Conservation (phyloP, 2,888 invertebrate species). For the Philereme vetulata region DNA sequence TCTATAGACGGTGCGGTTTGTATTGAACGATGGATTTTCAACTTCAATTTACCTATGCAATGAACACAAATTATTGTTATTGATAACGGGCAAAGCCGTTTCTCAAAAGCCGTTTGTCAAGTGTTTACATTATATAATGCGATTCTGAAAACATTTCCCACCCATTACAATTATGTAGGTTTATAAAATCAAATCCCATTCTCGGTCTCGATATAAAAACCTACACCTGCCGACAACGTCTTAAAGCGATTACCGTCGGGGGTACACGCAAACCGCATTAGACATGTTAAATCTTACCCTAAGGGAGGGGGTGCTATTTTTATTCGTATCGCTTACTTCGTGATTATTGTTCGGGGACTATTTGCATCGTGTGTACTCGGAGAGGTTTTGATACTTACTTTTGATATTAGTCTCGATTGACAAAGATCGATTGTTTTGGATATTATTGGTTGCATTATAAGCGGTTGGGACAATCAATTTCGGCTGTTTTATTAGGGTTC, state of each 20-base stretch:
- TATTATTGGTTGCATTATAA: no score
- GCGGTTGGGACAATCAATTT: no score
- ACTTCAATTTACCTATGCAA: no score
- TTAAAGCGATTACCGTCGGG: slow-evolving; percentile 78
- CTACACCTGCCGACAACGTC: slow-evolving; percentile 55
- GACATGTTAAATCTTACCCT: slow-evolving; percentile 79
- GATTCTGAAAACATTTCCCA: slow-evolving; percentile 2
- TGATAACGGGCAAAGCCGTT: no score
- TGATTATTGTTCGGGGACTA: slow-evolving; percentile 78
- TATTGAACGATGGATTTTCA: no score
- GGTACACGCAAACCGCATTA: slow-evolving; percentile 82
- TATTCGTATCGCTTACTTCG: slow-evolving; percentile 82
- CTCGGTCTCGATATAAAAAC: slow-evolving; percentile 26
- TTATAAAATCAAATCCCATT: slow-evolving; percentile 8
- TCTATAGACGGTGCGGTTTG: no score
- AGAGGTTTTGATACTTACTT: slow-evolving; percentile 47
- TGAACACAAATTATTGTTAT: no score
- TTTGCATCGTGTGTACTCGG: slow-evolving; percentile 62
- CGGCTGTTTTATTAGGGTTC: no score
- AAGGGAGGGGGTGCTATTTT: slow-evolving; percentile 69
- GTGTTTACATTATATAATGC: no score
- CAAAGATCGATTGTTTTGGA: no score
- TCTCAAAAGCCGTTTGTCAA: no score
- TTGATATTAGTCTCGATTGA: neutral
- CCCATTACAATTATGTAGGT: neutral